These are phyloP conservation scores for Hybognathus amarus DNA, from an alignment of 2,797 vertebrate species.

Conservation along the genomic window DNA sequence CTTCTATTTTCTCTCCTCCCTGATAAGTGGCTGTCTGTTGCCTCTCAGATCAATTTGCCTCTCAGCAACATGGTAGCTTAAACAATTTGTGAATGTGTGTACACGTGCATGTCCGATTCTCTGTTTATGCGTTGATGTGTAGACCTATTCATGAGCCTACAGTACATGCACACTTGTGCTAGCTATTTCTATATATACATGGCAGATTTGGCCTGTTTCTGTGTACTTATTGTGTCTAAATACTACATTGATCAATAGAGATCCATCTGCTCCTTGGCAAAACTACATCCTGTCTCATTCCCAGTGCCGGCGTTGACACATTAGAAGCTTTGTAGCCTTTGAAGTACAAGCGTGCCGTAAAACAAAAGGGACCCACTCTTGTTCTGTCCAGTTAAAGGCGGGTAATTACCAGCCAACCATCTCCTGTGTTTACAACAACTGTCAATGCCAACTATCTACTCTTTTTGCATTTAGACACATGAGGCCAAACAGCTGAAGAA, in stretches of 20 bases:
- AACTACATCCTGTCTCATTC: slow-evolving; percentile 34
- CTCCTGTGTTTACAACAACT: slow-evolving; percentile 40
- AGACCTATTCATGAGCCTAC: slow-evolving; percentile 8
- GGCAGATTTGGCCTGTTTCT: background rate
- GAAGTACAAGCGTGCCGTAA: background rate
- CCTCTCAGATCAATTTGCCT: slow-evolving; percentile 39
- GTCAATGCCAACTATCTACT: slow-evolving; percentile 13
- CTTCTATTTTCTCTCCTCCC: slow-evolving; percentile 18
- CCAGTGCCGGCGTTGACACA: slow-evolving; percentile 17
- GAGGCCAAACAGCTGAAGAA: slow-evolving; percentile 11
- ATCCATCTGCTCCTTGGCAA: background rate
- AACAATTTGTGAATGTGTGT: slow-evolving; percentile 23
- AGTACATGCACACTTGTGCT: background rate
- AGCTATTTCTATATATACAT: slow-evolving; percentile 23
- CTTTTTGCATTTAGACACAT: slow-evolving; percentile 17
- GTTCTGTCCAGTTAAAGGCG: slow-evolving; percentile 36
- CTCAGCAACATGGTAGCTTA: slow-evolving; percentile 31
- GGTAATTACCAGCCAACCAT: slow-evolving; percentile 43
- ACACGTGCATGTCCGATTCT: slow-evolving; percentile 23
- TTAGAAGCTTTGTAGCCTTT: slow-evolving; percentile 20
- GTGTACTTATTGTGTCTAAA: background rate
- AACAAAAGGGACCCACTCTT: slow-evolving; percentile 34
- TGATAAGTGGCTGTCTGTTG: slow-evolving; percentile 33
- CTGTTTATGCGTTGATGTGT: slow-evolving; percentile 22
- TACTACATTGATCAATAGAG: slow-evolving; percentile 7